Evolutionary conservation across 2,113 vertebrate species (phyloP).

Genomic region (Perccottus glenii): DNA sequence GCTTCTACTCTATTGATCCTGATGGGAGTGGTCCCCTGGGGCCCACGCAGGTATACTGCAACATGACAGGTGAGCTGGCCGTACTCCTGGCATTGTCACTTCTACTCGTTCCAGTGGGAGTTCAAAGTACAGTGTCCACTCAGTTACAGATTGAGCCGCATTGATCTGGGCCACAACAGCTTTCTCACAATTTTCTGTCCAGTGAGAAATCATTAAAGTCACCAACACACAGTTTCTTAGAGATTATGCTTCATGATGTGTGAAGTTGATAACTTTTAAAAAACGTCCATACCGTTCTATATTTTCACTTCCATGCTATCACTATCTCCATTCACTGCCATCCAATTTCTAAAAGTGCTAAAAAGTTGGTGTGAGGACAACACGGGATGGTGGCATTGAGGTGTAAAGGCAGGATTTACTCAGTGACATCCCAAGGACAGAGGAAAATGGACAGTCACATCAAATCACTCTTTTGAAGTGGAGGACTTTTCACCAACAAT

Average conservation of each 20-base stretch:
- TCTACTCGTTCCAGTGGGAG: slow-evolving; percentile 27
- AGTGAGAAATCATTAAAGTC: slow-evolving; percentile 37
- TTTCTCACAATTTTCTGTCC: slow-evolving; percentile 29
- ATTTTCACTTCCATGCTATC: slow-evolving; percentile 1
- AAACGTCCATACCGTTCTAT: slow-evolving; percentile 10
- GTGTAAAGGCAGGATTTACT: slow-evolving; percentile 15
- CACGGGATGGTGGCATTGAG: slow-evolving; percentile 8
- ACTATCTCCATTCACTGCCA: neutral
- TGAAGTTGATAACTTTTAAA: neutral
- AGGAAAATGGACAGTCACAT: neutral
- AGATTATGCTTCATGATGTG: slow-evolving; percentile 4
- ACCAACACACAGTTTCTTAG: slow-evolving; percentile 8
- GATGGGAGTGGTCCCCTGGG: slow-evolving; percentile 92
- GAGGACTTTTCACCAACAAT: slow-evolving; percentile 1
- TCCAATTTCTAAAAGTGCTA: slow-evolving; percentile 15
- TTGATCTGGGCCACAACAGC: slow-evolving; percentile 23
- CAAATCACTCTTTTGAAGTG: slow-evolving; percentile 6
- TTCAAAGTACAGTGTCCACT: slow-evolving; percentile 30
- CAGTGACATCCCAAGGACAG: slow-evolving; percentile 8
- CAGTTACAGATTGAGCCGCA: slow-evolving; percentile 38
- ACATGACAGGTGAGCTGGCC: slow-evolving; percentile 89
- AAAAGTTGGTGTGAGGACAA: neutral
- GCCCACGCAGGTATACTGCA: slow-evolving; percentile 90
- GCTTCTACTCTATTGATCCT: slow-evolving; percentile 91
- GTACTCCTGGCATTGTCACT: slow-evolving; percentile 32